Evolutionary conservation across 2,888 invertebrate genomes (phyloP).

Genomic region (Octonoba sinensis): DNA sequence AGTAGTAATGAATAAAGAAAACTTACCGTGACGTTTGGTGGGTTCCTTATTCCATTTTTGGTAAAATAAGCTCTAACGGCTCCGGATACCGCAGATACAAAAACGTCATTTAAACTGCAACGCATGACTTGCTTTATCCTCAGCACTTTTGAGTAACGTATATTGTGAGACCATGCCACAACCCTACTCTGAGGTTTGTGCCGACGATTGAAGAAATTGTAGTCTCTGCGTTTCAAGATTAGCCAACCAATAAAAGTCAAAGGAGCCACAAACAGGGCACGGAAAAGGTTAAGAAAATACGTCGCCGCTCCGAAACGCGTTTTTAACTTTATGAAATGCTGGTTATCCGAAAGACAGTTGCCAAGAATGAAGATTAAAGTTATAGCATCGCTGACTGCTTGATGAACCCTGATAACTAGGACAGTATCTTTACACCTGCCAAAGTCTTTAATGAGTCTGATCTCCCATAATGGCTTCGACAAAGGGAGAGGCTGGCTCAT

Average conservation of each 20-base stretch:
- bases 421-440: constrained; percentile 72
- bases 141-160: constrained; percentile 71
- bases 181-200: constrained; percentile 65
- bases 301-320: constrained; percentile 72
- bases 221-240: constrained; percentile 71
- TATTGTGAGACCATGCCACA: constrained; percentile 74
- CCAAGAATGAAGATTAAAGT: constrained; percentile 71
- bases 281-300: constrained; percentile 72
- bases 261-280: constrained; percentile 74
- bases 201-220: constrained; percentile 71
- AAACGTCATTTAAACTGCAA: constrained; percentile 74
- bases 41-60: constrained; percentile 73
- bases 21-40: constrained; percentile 73
- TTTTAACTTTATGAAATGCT: constrained; percentile 66
- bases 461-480: constrained; percentile 75
- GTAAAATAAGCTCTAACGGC: constrained; percentile 73
- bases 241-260: constrained; percentile 73
- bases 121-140: constrained; percentile 75
- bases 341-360: constrained; percentile 65
- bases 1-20: neutral
- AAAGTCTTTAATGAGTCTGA: constrained; percentile 72
- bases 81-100: constrained; percentile 74
- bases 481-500: constrained; percentile 71
- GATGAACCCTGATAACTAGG: constrained; percentile 73
- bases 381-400: constrained; percentile 74